Evolutionary conservation across 1,140 invertebrate genomes (phyloP).

Genomic region (Ganaspis sp.): DNA sequence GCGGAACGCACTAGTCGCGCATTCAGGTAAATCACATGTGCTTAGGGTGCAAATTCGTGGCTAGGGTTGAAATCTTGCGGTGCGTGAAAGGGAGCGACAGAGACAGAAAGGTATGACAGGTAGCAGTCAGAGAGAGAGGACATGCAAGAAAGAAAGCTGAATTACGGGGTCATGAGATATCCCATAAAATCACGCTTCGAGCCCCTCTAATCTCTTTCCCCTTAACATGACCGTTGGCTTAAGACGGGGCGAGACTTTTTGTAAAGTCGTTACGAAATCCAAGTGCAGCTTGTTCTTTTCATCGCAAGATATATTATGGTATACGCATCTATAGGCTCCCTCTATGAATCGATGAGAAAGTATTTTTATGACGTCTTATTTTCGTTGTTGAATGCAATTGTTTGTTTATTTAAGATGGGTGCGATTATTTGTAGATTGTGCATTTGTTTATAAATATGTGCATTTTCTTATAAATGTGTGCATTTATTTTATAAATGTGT

Average conservation of each 20-base stretch:
- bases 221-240: conserved; percentile 47
- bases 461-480: too few relatives aligned
- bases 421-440: too few relatives aligned
- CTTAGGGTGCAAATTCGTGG: conserved; percentile 16
- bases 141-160: conserved; percentile 21
- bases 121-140: neutral
- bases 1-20: neutral
- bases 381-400: neutral
- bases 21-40: conserved; percentile 1
- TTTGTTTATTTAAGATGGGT: too few relatives aligned
- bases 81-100: neutral
- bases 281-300: conserved; percentile 22
- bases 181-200: conserved; percentile 43
- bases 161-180: conserved; percentile 33
- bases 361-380: neutral
- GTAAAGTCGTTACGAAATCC: conserved; percentile 49
- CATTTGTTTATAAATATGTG: too few relatives aligned
- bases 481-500: too few relatives aligned
- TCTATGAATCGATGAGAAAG: neutral
- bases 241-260: conserved; percentile 48
- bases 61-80: conserved; percentile 28
- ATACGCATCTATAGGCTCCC: neutral
- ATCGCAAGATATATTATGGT: neutral
- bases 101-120: neutral
- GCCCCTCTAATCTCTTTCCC: conserved; percentile 29